Evolutionary conservation across 1,140 invertebrate genomes (phyloP), one percentile per base, ranked within the genome.

Genomic region (Conus ventricosus): DNA sequence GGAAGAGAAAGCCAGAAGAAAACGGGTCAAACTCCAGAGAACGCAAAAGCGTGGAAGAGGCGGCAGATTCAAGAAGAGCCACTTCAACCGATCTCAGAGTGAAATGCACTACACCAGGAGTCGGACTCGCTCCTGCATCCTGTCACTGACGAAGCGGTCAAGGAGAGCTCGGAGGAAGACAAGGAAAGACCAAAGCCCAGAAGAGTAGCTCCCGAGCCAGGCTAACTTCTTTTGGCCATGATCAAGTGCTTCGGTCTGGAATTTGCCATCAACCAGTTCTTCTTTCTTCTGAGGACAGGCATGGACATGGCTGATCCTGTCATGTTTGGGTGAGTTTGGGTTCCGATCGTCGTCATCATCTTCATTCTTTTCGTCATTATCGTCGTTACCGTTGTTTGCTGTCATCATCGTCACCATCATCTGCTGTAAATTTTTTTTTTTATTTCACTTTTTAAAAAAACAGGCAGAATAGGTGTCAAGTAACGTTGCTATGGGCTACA

Each of bases 1-100:
- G 4, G 51, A 81, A 81, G 39, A 39, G 5, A 81, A 81, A 51
- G 10, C 13, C 13, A 53, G 17, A 4, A 53, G 51, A 51, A 53
- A 55, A 13, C 11, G 20, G 27, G 39, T 23, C 11, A 51, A 17
- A 23, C 51, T 51, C 13, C 27, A 81, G 53, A 81, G 80, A 20
- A 81, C 80, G n/a, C 80, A 81, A 54, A 15, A 81, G 80, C 23
- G 54, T 81, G 80, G 80, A 81, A 54, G 10, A 39, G 39, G 39
- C 39, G 39, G 39, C 39, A 13, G 7, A 7, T 51, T 17, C 17
- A 78, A 78, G 76, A 11, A 4, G 15, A 5, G 5, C 51, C 4
- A 4, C 80, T 81, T 81, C 20, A 53, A 54, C 8, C 39, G 80
- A 20, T 54, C 51, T 25, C 51, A 20, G 80, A 81, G 80, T 23